Conservation (phyloP, 2,113 vertebrate genomes). For the Pomatostomus ruficeps region DNA sequence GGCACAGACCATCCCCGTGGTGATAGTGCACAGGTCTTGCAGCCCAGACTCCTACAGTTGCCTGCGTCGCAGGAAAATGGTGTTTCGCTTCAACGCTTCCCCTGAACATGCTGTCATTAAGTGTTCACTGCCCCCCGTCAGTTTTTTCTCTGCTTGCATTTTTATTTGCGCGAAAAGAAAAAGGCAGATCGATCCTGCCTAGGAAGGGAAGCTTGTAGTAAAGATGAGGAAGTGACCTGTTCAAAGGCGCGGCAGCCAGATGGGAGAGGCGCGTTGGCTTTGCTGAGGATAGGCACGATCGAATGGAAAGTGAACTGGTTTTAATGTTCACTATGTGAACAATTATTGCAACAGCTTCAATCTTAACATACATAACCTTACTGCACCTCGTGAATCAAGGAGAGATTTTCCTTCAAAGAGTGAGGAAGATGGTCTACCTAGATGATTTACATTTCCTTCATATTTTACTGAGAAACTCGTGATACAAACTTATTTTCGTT, state of each 20-base stretch:
- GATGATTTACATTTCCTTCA: not conserved
- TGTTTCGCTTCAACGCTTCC: not conserved
- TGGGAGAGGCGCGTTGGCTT: not conserved
- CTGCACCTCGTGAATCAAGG: not conserved
- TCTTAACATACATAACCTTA: not conserved
- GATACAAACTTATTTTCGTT: not conserved
- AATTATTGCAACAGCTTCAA: not conserved
- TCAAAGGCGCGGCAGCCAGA: rapidly evolving
- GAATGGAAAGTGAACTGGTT: not conserved
- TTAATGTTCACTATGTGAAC: not conserved
- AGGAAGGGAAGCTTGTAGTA: not conserved
- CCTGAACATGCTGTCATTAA: not conserved
- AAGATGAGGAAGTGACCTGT: not conserved
- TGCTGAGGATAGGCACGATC: too few relatives aligned
- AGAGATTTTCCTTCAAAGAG: not conserved
- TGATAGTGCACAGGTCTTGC: not conserved
- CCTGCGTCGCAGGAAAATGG: not conserved
- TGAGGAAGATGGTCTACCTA: not conserved
- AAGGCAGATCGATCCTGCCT: not conserved
- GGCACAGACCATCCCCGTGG: not conserved
- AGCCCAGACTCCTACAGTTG: not conserved
- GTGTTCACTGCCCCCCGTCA: not conserved
- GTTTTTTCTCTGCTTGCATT: not conserved
- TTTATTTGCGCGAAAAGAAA: not conserved
- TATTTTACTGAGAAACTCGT: not conserved